Evolutionary conservation across 2,888 invertebrate species (phyloP).

Genomic region (Hyppa rectilinea): DNA sequence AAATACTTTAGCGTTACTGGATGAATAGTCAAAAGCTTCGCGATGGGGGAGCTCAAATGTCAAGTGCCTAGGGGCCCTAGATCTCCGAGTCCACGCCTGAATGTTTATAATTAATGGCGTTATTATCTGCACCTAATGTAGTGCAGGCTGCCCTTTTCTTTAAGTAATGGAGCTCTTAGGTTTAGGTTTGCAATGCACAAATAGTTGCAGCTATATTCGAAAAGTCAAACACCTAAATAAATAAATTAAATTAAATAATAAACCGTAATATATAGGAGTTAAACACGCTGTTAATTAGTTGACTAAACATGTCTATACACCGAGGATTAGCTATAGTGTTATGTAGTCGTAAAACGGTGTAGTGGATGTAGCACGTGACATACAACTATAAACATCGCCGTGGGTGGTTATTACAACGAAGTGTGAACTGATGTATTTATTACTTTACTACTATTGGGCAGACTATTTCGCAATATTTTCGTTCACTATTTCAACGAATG

Average conservation of each 20-base stretch:
- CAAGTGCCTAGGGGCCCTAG: too few species aligned
- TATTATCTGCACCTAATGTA: too few species aligned
- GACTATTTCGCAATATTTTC: conserved; percentile 47
- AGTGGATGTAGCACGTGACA: conserved; percentile 56
- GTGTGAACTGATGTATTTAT: conserved; percentile 59
- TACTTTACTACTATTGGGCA: conserved; percentile 52
- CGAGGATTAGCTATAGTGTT: conserved; percentile 37
- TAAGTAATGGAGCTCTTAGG: too few species aligned
- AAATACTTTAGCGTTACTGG: too few species aligned
- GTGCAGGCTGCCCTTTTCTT: too few species aligned
- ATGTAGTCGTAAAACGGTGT: conserved; percentile 59
- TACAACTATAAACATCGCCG: conserved; percentile 60
- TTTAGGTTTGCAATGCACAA: too few species aligned
- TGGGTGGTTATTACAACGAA: conserved; percentile 57
- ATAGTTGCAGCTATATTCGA: too few species aligned
- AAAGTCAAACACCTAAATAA: too few species aligned
- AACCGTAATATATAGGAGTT: conserved; percentile 6
- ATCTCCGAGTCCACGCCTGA: too few species aligned
- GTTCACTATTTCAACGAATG: conserved; percentile 42
- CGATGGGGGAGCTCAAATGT: too few species aligned
- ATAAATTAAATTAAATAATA: background rate
- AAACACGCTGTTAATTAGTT: conserved; percentile 50
- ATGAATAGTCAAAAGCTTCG: too few species aligned
- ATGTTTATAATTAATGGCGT: background rate
- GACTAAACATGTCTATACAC: conserved; percentile 43